Base-by-base conservation (phyloP, 64 coral and sea anemone species). In the Pocillopora damicornis region DNA sequence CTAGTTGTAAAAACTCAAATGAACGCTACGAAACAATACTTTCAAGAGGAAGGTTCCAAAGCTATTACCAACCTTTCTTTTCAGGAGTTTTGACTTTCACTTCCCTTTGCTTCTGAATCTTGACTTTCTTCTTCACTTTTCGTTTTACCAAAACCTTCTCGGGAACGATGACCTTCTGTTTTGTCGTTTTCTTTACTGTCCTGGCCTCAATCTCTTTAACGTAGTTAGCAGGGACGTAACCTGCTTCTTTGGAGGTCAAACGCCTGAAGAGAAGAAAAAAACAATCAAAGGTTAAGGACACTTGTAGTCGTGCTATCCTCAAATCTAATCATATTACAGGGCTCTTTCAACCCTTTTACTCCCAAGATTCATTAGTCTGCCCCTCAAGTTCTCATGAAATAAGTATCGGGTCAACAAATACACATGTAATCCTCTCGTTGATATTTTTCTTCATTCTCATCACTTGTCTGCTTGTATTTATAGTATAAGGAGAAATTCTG, bases 191-290 rank as follows among this genome's bases (percentile, higher is more conserved):
- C n/a, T 98, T 92, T 11, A 98, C 82, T 37, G 89, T 74, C 79
- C 91, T 92, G 60, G 96, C 87, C 57, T 98, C 92, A 62, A 98
- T 92, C 77, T 98, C 96, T 68, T 90, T 92, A 13, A 98, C 72
- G 59, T 98, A 98, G 86, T 94, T 98, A n/a, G 96, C 96, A 75
- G 96, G 96, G 23, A 94, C 92, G 89, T 95, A 98, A 66, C 96
- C 96, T 75, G 90, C 92, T 78, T 98, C 96, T 73, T 92, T 94
- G 9, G 90, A 79, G 57, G 81, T 95, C 73, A 90, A 82, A 59
- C 93, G 93, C 90, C 96, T 98, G 67, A 58, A 68, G 7, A 16
- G 37, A 84, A 89, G 9, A 84, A 20, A 20, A 4, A 68, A 38
- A 14, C 42, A 2, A 51, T 51, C 42, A 51, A 51, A 51, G 42